phyloP scores from a whole-genome alignment of 2,113 vertebrate species.

The Colossoma macropomum region DNA sequence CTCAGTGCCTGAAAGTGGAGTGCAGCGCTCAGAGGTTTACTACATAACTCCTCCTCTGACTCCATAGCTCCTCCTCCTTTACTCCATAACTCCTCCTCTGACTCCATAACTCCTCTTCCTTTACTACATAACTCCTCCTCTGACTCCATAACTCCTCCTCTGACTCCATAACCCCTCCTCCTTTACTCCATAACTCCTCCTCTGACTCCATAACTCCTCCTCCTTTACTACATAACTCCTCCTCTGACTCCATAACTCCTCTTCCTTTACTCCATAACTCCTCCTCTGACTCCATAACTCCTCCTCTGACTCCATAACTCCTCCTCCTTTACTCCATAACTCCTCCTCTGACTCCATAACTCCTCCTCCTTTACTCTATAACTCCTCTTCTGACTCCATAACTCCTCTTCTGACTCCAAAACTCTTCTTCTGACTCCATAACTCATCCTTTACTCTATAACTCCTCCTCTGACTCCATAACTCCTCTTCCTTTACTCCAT shows the following conservation, averaged over 20 bases:
- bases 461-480: too few species aligned
- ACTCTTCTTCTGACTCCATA: too few species aligned
- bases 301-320: too few species aligned
- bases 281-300: background rate
- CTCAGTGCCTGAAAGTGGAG: conserved; percentile 46
- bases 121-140: too few species aligned
- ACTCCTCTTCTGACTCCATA: background rate
- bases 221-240: background rate
- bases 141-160: too few species aligned
- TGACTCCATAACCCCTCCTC: too few species aligned
- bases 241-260: too few species aligned
- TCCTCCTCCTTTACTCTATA: background rate
- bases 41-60: too few species aligned
- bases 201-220: background rate
- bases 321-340: background rate
- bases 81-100: background rate
- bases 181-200: background rate
- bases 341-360: too few species aligned
- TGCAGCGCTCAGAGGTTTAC: conserved; percentile 26
- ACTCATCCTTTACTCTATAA: background rate
- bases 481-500: background rate
- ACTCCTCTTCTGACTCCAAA: too few species aligned
- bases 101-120: background rate
- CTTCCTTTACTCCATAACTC: background rate
- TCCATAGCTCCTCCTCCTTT: background rate